phyloP scores from a whole-genome alignment of 2,888 invertebrate genomes.

The Scotopteryx bipunctaria region DNA sequence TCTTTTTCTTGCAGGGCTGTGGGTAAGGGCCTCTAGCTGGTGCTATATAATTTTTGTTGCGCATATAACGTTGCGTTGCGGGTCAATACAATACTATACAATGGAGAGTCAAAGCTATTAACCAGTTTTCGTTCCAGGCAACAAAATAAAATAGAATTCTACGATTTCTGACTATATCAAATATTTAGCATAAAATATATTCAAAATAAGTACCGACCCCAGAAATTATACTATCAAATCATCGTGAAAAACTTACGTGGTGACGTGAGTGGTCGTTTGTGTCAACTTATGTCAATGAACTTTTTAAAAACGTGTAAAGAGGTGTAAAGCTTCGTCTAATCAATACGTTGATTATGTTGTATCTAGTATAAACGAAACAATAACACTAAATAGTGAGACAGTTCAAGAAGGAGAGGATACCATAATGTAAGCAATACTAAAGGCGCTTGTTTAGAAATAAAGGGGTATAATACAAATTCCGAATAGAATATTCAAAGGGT shows the following conservation, averaged over 20 bases:
- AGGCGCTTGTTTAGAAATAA: slow-evolving; percentile 56
- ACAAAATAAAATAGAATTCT: slow-evolving; percentile 16
- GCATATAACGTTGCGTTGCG: not conserved
- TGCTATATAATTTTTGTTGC: too few species aligned
- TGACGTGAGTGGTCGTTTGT: slow-evolving; percentile 47
- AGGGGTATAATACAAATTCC: slow-evolving; percentile 60
- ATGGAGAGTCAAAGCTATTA: not conserved
- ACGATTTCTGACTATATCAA: slow-evolving; percentile 22
- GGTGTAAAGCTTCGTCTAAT: slow-evolving; percentile 32
- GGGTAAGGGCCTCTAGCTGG: too few species aligned
- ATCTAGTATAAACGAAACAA: too few species aligned
- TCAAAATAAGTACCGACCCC: slow-evolving; percentile 30
- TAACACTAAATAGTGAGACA: too few species aligned
- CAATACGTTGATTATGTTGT: slow-evolving; percentile 26
- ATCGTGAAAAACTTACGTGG: slow-evolving; percentile 47
- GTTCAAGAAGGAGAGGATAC: slow-evolving; percentile 41
- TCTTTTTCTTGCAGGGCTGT: too few species aligned
- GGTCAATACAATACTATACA: not conserved
- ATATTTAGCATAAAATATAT: slow-evolving; percentile 28
- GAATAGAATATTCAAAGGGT: slow-evolving; percentile 75
- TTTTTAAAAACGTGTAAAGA: slow-evolving; percentile 36
- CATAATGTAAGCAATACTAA: slow-evolving; percentile 52
- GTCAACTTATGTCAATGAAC: slow-evolving; percentile 59
- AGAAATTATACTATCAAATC: slow-evolving; percentile 59
- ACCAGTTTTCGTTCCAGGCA: not conserved